Evolutionary conservation across 2,797 vertebrate genomes (phyloP), one percentile per base, ranked within the genome.

Genomic region (Squalus acanthias): DNA sequence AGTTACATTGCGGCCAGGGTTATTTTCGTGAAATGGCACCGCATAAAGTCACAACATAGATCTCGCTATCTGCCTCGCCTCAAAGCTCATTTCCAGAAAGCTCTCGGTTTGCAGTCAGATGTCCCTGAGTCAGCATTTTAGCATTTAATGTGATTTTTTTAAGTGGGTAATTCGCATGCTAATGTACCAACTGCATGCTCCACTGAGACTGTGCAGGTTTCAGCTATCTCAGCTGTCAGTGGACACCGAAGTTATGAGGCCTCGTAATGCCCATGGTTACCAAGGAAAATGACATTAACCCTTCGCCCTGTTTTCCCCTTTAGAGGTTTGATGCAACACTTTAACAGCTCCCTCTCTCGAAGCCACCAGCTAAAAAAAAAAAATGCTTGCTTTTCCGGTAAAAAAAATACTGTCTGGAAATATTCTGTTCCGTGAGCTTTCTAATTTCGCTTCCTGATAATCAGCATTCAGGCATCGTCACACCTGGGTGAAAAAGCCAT

Each of bases 161-260:
- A 69, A 69, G n/a, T 93, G 91, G 63, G 63, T 93, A 67, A 93
- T 67, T 69, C 65, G 91, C 8, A 93, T 93, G 89, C 89, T 67
- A 93, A 91, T 91, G 57, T 29, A 63, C 46, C 88, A 91, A 93
- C 89, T 67, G 63, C 63, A 67, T 46, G 91, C 7, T 69, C 91
- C n/a, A 10, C 9, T 3, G 91, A 33, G 63, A 93, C 91, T 22
- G 1, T 22, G 33, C 60, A 93, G 89, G n/a, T 82, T 82, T 82
- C 33, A 20, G 6, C 33, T 22, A 0, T 50, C 39, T 85, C 91
- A 67, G 91, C 91, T 67, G 63, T 39, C 33, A 69, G 17, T 39
- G 63, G 91, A 69, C 91, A 67, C n/a, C 39, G 91, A 39, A 39
- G 20, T 67, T 67, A 67, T 67, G 91, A 67, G 63, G 17, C 17